Base-by-base conservation (phyloP, 2,888 invertebrate species). In the Scaptomyza reducta region DNA sequence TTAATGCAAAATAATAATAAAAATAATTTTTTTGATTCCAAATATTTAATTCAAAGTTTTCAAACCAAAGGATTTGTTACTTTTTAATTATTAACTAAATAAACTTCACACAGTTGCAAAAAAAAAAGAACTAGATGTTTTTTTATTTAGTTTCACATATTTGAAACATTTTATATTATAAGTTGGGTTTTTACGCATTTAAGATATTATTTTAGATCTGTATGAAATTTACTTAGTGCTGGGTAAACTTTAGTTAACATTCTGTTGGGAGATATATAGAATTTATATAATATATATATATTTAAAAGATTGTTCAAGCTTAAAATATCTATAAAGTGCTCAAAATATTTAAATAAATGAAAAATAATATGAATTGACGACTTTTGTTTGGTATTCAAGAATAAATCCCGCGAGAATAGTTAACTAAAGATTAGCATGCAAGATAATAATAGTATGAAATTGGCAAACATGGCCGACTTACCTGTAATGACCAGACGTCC, bases 401-500 rank as follows among this genome's bases (percentile, higher is more conserved):
- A 35, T 45, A 27, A 14, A 16, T 35, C n/a, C 13, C 57, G 45
- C 35, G 9, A 38, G 22, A 61, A 29, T 13, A 2, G 35, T 46
- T 61, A 54, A 44, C 69, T 70, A 45, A 72, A 68, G 54, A 53
- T 72, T 29, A 14, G 29, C 0, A 6, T n/a, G 1, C n/a, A 10
- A 10, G 16, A 14, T 25, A 29, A 33, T n/a, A 31, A 35, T 13
- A 31, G 31, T 13, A 31, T 31, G 31, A n/a, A 71, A 70, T 70
- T 75, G 86, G 84, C 74, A 63, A 84, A 73, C 85, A 63, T 62
- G 71, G 55, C 63, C 74, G 72, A 94, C 97, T 95, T 94, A 98
- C 98, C 97, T 93, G 98, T 97, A 92, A 98, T 97, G 92, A 98
- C 98, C 87, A 98, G 93, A 89, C 97, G 94, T 92, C 98, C 98